phyloP scores from a whole-genome alignment of 2,113 vertebrate species.

The Picathartes gymnocephalus region DNA sequence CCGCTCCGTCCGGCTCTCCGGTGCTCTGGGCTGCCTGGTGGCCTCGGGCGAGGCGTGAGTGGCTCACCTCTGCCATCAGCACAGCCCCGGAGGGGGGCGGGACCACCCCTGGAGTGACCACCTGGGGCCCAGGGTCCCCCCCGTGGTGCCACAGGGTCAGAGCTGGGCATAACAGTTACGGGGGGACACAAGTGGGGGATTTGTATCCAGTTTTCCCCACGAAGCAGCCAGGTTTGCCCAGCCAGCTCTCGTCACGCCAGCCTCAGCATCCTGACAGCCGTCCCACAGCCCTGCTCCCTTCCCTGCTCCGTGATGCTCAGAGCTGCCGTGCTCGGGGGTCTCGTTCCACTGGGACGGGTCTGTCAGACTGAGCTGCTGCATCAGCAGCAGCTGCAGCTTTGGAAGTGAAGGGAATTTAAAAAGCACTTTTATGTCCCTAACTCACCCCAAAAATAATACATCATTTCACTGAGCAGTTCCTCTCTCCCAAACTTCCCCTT shows the following conservation, averaged over 20 bases:
- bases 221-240: not conserved
- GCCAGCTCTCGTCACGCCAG: not conserved
- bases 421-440: not conserved
- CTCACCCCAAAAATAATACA: not conserved
- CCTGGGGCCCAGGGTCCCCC: not conserved
- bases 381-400: not conserved
- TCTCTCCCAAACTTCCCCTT: not conserved
- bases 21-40: not conserved
- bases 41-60: accelerated
- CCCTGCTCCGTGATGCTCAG: accelerated
- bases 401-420: not conserved
- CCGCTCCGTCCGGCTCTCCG: accelerated
- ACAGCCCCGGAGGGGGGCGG: not conserved
- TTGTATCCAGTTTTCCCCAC: not conserved
- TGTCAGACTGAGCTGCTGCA: not conserved
- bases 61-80: not conserved
- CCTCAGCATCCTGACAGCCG: not conserved
- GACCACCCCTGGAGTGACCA: not conserved
- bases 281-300: not conserved
- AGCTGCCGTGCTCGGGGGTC: accelerated
- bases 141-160: accelerated
- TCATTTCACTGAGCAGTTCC: not conserved
- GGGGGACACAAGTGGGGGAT: not conserved
- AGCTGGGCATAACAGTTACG: not conserved
- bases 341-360: not conserved